These are phyloP conservation scores for Hylyphantes graminicola DNA, from an alignment of 1,140 invertebrate species.

Conservation along the genomic window DNA sequence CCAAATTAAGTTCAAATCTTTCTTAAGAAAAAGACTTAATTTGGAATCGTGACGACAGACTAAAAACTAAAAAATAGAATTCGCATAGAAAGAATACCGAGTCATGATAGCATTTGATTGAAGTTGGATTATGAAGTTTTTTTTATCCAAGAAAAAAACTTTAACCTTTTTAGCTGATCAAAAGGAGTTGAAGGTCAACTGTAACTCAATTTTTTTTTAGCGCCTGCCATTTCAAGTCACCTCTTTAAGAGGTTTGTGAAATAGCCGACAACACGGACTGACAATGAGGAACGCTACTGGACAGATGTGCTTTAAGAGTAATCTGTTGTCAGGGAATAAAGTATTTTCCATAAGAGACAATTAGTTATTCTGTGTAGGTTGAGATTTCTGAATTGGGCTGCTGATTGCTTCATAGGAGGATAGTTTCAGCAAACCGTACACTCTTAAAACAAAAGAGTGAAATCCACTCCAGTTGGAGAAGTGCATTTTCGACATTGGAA, in stretches of 20 bases:
- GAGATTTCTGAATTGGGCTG: constrained; percentile 18
- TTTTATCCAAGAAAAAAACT: constrained; percentile 21
- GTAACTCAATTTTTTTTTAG: constrained; percentile 7
- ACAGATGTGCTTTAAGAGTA: constrained; percentile 18
- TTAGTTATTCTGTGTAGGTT: constrained; percentile 21
- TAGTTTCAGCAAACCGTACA: too few relatives aligned
- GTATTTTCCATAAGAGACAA: constrained; percentile 27
- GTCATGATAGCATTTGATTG: constrained; percentile 34
- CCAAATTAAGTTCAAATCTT: too few relatives aligned
- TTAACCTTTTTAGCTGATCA: constrained; percentile 30
- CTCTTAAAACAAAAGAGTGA: too few relatives aligned
- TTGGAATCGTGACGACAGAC: constrained; percentile 9
- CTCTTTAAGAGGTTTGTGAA: constrained; percentile 30
- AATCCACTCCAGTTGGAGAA: too few relatives aligned
- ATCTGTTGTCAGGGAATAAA: constrained; percentile 35
- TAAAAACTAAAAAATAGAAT: not conserved
- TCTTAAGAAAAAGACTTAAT: too few relatives aligned
- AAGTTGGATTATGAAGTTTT: constrained; percentile 19
- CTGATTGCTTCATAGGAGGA: constrained; percentile 31
- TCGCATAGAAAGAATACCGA: not conserved
- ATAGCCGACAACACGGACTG: constrained; percentile 10
- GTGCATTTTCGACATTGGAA: too few relatives aligned
- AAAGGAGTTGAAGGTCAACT: constrained; percentile 27
- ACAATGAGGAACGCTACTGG: constrained; percentile 33
- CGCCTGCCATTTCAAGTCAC: constrained; percentile 3